Base-by-base conservation (phyloP, 1,140 invertebrate genomes). In the Papilio xuthus region DNA sequence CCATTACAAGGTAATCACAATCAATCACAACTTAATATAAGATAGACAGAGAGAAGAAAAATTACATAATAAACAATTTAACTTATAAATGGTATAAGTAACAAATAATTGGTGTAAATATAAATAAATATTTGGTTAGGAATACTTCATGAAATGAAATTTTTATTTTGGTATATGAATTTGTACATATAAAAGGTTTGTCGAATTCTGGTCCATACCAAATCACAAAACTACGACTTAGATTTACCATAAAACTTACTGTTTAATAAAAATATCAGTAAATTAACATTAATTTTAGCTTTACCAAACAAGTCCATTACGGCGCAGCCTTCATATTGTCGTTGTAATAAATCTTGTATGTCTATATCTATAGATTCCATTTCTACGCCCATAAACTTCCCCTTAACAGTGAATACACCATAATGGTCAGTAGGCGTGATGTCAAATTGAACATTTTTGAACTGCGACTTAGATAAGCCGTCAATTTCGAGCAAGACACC, bases 221-320 rank as follows among this genome's bases (percentile, higher is more conserved):
- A 76, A 75, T 32, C 13, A 28, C 63, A 26, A 70, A 60, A 37
- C 56, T 76, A 80, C 56, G 78, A 76, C 50, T 74, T 86, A 85
- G 85, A 85, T 75, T 96, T 96, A 53, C 96, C 95, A 87, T 97
- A 97, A 93, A 97, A 97, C 90, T 97, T 97, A 78, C 95, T 95
- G 90, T 97, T 97, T 15, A 97, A 91, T 74, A 97, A 94, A 89
- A 96, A 96, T 60, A 98, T 94, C 9, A 97, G 91, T 41, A 97
- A 94, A 90, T 98, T 97, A 26, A 97, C 96, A 86, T 97, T 97
- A 71, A 97, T 95, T 90, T 96, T 96, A 4, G 96, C 97, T 90
- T 96, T 96, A 15, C 96, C 96, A 91, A 97, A 97, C 94, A 97
- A 96, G 83, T 97, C 95, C 95, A 97, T 97, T 2, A 97, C 96